Evolutionary conservation across 2,888 invertebrate species (phyloP), one percentile per base, ranked within the genome.

Genomic region (Sesia apiformis): DNA sequence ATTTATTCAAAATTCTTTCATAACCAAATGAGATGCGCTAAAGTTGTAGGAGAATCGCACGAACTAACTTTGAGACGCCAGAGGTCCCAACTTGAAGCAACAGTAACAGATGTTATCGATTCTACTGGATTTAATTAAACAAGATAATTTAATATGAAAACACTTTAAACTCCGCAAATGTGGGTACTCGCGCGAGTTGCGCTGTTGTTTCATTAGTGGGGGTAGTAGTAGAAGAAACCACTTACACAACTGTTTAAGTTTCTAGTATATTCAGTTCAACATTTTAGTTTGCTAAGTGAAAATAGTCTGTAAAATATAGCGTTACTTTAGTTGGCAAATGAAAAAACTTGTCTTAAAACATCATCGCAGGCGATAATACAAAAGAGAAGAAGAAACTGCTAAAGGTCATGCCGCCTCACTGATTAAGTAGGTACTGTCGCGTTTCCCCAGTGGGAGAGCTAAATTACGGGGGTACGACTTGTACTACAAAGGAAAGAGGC

Each of bases 21-120:
- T 46, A 46, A 5, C 8, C 23, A 46, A n/a, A 23, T 23, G 46
- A n/a, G 46, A 46, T n/a, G n/a, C 46, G 46, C n/a, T 46, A 23
- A 46, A 46, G 7, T 4, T 23, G n/a, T 46, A 46, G 46, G 23
- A 46, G n/a, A 23, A 8, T 46, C 46, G 46, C 46, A 46, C 23
- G 23, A 23, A 46, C 8, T 46, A 46, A 46, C 8, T 46, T 46
- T 6, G 46, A 46, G 46, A 46, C 46, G 46, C 46, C 46, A 46
- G 46, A 46, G 46, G 46, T 46, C 46, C 23, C 8, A 46, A 4
- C 23, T 46, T 23, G 46, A 46, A 6, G 46, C 46, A 46, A 46
- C n/a, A 46, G 46, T 46, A 52, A 39, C 56, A 56, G 54, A 54
- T 56, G 54, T 54, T 56, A 56, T 56, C 56, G 56, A 56, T 46